Evolutionary conservation across 2,797 vertebrate species (phyloP).

Genomic region (Pogonophryne albipinna): DNA sequence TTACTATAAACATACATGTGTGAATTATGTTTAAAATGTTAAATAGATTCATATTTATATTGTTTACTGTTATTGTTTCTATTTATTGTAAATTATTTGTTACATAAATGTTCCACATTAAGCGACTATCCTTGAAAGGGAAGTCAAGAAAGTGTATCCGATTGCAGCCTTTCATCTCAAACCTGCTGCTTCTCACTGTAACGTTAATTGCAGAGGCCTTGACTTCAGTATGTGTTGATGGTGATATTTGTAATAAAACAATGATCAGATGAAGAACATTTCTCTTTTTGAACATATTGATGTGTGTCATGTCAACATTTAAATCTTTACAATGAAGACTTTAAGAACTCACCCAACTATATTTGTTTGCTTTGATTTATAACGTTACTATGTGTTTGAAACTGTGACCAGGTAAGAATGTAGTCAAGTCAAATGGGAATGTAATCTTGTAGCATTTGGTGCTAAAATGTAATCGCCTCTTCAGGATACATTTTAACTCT

Average conservation of each 20-base stretch:
- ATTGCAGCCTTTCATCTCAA: conserved; percentile 60
- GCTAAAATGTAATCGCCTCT: neutral
- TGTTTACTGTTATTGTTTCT: conserved; percentile 75
- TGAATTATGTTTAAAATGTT: conserved; percentile 70
- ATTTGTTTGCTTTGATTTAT: too few relatives aligned
- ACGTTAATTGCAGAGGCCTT: conserved; percentile 70
- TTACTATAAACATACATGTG: conserved; percentile 49
- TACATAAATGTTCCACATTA: conserved; percentile 41
- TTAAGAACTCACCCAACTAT: too few relatives aligned
- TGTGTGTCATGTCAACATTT: neutral
- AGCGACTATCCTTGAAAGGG: conserved; percentile 34
- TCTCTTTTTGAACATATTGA: neutral
- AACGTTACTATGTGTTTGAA: too few relatives aligned
- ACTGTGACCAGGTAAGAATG: too few relatives aligned
- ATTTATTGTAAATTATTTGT: conserved; percentile 87
- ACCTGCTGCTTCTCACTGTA: conserved; percentile 70
- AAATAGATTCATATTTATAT: conserved; percentile 81
- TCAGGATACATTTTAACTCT: neutral
- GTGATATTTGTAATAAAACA: conserved; percentile 89
- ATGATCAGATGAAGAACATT: conserved; percentile 63
- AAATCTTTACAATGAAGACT: neutral
- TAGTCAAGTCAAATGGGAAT: too few relatives aligned
- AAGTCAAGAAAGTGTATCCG: conserved; percentile 59
- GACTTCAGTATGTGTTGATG: conserved; percentile 87
- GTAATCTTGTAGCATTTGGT: neutral